Evolutionary conservation across 2,797 vertebrate species (phyloP), one percentile per base, ranked within the genome.

Genomic region (Megalops cyprinoides): DNA sequence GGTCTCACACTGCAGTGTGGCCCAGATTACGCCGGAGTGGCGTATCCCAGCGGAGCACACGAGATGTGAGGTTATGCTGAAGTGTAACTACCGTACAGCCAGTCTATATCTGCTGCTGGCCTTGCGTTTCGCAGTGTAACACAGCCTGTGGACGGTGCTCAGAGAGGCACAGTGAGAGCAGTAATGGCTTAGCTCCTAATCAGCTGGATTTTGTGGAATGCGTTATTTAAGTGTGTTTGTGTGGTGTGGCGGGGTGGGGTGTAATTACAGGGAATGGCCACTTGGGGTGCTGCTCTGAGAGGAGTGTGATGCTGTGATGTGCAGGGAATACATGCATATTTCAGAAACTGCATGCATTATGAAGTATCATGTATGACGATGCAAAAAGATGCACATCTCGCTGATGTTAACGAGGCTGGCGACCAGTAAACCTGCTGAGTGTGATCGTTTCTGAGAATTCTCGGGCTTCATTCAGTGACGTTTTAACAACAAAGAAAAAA

Each of bases 21-120:
- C 65, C 65, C 65, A 69, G 20, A 69, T 69, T 69, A 23, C 23
- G 20, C 34, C 23, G 65, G 65, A 69, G 37, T 39, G 37, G 65
- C 18, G 76, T 48, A 83, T 87, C 78, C 77, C 76, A 84, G 84
- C 69, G 82, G 82, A 86, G 81, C 82, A 86, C 78, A 78, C 73
- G 86, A 81, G 78, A 89, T 89, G 88, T 88, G 91, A 93, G 90
- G 91, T 93, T 89, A 78, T 86, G 82, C 69, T 44, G 44, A 80
- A 83, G 85, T 79, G 81, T 86, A 79, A 92, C 87, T 84, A 88
- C 87, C 89, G 83, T 87, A 85, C 83, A 84, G 79, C 87, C 84
- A 82, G 87, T 88, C 91, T 93, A 91, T 90, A 93, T 93, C 92
- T 92, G 92, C 91, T 91, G 90, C 84, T 91, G 28, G 31, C 49